Evolutionary conservation across 1,140 invertebrate genomes (phyloP), one percentile per base, ranked within the genome.

Genomic region (Heliconius himera): DNA sequence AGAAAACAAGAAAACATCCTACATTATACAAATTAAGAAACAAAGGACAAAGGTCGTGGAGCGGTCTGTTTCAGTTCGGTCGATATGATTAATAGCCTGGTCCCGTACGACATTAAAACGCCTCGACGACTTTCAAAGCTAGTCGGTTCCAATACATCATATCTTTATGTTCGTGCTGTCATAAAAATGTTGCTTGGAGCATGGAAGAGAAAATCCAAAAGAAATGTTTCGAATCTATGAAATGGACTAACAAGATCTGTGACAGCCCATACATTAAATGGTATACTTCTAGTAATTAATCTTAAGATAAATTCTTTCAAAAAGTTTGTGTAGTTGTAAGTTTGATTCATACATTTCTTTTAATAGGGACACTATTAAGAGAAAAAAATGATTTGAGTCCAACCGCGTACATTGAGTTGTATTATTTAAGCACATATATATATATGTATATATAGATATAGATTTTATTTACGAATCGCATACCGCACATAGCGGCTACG

Each of bases 121-220:
- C 74, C 82, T 74, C 74, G 75, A 41, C 80, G 80, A 77, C 80
- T 83, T 81, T 73, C 56, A 82, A 84, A 82, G 76, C 83, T 66
- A 83, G 75, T 81, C 60, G 41, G 66, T 72, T 77, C 78, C 77
- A 80, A 84, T 84, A 84, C 83, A 82, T 84, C 81, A 84, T 82
- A 80, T 80, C 76, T 76, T 84, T 79, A 84, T 82, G 76, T 78
- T 76, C 71, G 80, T 74, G 51, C 70, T 73, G 82, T 81, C 79
- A 76, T 78, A 76, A 56, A 81, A 82, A 79, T 77, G 8, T 56
- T n/a, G 54, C n/a, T 56, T n/a, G 20, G n/a, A 56, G 20, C 54
- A 22, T 56, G 54, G 8, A 22, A 56, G 54, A 56, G 54, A 56
- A 56, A 56, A 56, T 56, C 8, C 54, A 22, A 56, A 56, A 56